Base-by-base conservation (phyloP, 2,113 vertebrate genomes). In the Columbina picui region DNA sequence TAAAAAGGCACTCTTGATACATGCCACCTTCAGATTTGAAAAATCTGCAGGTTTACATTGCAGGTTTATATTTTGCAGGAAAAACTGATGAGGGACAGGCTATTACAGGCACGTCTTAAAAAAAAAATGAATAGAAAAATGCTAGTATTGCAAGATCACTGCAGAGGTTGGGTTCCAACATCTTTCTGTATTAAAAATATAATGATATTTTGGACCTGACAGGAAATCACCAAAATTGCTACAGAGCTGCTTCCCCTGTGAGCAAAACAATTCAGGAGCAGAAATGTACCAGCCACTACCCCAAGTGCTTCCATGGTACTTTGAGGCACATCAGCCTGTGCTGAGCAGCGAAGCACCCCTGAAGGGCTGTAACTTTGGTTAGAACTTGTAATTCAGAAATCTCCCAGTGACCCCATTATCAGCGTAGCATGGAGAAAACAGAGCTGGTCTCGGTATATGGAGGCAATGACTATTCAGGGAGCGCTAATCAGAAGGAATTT, bases 401-500 rank as follows among this genome's bases (percentile, higher is more conserved):
- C 85, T 97, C 94, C 93, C 93, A 89, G 79, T 93, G 94, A 97
- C 92, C 90, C 85, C 93, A 96, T 95, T 94, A 96, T 75, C 90
- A 93, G 79, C 0, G 1, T 81, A 87, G 85, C 92, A 94, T 49
- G 74, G 93, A 92, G 87, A 93, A 94, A 94, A 94, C 82, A 93
- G 93, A 89, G 83, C 86, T 89, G 83, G 60, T 86, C 88, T 81
- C 12, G 2, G 56, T 92, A 30, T 71, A 87, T 59, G 73, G 92
- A 84, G 47, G 77, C 93, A 95, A 93, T 52, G 73, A 81, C 93
- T 95, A 90, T 71, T 94, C 88, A 94, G 93, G 68, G 93, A 97
- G 71, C 64, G 86, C 96, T 97, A 96, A 96, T 96, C 94, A 94
- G 90, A 96, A 95, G 64, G 96, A 95, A 96, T 97, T 96, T 95